Base-by-base conservation (phyloP, 1,140 invertebrate genomes). In the Scaptomyza montana region DNA sequence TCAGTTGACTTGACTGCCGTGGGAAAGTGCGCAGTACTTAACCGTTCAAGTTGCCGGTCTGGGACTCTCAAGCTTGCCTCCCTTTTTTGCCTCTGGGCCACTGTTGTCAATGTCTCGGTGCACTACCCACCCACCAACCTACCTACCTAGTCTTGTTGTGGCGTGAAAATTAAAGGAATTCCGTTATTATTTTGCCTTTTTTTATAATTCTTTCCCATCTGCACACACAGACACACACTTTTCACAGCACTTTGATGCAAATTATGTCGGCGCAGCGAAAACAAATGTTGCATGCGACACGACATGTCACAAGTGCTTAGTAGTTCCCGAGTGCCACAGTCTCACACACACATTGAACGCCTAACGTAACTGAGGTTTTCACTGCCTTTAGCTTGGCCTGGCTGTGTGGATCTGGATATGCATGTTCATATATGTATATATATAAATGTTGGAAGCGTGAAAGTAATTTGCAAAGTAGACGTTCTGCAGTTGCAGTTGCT, bases 131-230 rank as follows among this genome's bases (percentile, higher is more conserved):
- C 62, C 74, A 36, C 16, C 16, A 0, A 16, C 8, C 64, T 63
- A 16, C 8, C 64, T 63, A 78, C 66, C 66, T 71, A 50, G 54
- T 66, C 68, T 66, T 77, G 66, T 79, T 72, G 78, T 86, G 79
- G 76, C 78, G 85, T 84, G 73, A 87, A 87, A 87, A 87, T 87
- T 87, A 87, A 87, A 87, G 84, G 84, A 89, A 87, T 87, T 89
- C 84, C 84, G 84, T 89, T 87, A 87, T 87, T 87, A 87, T 87
- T 55, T 87, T 60, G 76, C 73, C 76, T 89, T 77, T 89, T 82
- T 75, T 87, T 72, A 12, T n/a, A 43, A n/a, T 6, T 33, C 7
- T 33, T 33, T 33, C 19, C 36, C 51, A 47, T 41, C 62, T 30
- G 28, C 30, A 25, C 72, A 63, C 80, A 67, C 66, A 59, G 16